Percentiles rank a stretch among this genome's conserved stretches.
Evolutionary conservation across 2,113 vertebrate genomes (phyloP).

Genomic region (Passerina amoena): DNA sequence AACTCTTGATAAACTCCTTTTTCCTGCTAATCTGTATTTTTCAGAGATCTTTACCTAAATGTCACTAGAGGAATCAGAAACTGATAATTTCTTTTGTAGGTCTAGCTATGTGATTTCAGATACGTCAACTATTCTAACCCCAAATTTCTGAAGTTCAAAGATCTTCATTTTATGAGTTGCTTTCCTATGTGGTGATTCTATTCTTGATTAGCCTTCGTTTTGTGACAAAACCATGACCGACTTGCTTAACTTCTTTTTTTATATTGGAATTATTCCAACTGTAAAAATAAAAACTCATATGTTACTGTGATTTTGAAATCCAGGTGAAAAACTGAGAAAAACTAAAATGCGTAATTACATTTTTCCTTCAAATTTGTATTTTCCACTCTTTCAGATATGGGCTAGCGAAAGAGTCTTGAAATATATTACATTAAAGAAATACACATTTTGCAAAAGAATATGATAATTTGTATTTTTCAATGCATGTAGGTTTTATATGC

Average conservation of each 20-base stretch:
- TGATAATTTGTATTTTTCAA: background rate
- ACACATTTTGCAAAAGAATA: background rate
- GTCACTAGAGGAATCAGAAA: background rate
- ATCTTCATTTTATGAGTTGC: background rate
- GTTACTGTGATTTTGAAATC: background rate
- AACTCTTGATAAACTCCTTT: background rate
- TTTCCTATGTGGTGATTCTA: fast-evolving
- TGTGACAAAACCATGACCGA: background rate
- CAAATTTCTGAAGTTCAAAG: background rate
- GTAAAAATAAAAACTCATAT: background rate
- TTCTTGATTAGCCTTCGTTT: background rate
- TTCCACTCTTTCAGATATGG: background rate
- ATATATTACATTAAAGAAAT: background rate
- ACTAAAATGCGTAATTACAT: background rate
- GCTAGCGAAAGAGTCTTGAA: background rate
- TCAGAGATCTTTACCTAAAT: background rate
- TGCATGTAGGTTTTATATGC: background rate
- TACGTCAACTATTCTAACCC: background rate
- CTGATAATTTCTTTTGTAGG: background rate
- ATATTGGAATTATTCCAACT: background rate
- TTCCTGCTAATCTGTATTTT: background rate
- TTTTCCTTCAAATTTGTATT: background rate
- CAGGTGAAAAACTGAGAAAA: background rate
- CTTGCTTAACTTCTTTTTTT: background rate
- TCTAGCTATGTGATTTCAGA: background rate